A percentile compares a stretch with the other conserved stretches of the same genome.
Evolutionary conservation across 2,888 invertebrate species (phyloP).

Genomic region (Dryococelus australis): DNA sequence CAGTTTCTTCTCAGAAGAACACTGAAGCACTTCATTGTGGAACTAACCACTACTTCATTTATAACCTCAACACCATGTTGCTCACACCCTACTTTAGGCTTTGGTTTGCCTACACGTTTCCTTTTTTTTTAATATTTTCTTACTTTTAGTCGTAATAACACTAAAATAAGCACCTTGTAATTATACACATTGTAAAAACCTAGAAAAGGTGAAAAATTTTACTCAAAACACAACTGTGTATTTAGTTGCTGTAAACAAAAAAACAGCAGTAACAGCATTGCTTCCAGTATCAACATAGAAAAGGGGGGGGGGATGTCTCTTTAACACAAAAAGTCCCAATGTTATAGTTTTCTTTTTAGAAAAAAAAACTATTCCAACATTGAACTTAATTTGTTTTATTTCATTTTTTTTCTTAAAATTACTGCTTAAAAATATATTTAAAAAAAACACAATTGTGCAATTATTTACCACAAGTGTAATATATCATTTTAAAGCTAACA

Average conservation of each 20-base stretch:
- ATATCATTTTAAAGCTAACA: too few relatives aligned
- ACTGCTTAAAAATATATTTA: not conserved
- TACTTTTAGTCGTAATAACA: not conserved
- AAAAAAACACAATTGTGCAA: not conserved
- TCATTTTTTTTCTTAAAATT: not conserved
- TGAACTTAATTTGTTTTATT: not conserved
- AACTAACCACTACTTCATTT: conserved; percentile 19
- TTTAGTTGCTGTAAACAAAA: too few relatives aligned
- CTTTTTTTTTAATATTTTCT: not conserved
- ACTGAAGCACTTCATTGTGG: not conserved
- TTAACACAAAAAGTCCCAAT: conserved; percentile 6
- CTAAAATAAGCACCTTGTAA: not conserved
- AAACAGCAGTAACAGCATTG: not conserved
- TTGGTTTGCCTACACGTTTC: conserved; percentile 22
- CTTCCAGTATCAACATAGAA: conserved; percentile 7
- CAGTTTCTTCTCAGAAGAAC: conserved; percentile 22
- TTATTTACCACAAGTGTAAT: conserved; percentile 4
- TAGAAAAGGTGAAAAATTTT: too few relatives aligned
- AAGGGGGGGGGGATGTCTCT: not conserved
- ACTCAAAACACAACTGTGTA: too few relatives aligned
- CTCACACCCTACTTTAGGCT: not conserved
- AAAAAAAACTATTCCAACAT: conserved; percentile 13
- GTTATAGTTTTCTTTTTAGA: not conserved
- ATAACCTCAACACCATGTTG: conserved; percentile 19
- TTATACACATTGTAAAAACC: too few relatives aligned